A percentile compares a stretch with the other conserved stretches of the same genome.
Evolutionary conservation across 2,797 vertebrate genomes (phyloP).

Genomic region (Silurus lanzhouensis): DNA sequence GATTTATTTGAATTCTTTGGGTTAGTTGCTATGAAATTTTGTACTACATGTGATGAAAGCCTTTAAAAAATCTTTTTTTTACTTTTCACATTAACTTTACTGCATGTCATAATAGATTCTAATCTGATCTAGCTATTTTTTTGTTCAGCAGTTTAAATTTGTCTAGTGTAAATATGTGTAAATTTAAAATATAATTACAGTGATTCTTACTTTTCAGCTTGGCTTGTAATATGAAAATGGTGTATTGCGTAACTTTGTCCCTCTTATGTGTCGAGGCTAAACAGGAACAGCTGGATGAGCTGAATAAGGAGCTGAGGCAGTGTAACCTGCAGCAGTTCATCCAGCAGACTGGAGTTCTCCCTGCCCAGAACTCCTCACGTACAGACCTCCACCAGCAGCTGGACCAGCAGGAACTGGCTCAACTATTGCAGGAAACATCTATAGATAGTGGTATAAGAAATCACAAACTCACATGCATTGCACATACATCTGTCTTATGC

Average conservation of each 20-base stretch:
- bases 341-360: constrained; percentile 89
- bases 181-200: not conserved
- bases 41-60: not conserved
- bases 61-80: not conserved
- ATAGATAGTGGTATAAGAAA: constrained; percentile 77
- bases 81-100: not conserved
- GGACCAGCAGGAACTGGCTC: constrained; percentile 72
- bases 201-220: not conserved
- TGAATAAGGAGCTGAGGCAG: constrained; percentile 97
- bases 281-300: constrained; percentile 90
- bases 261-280: constrained; percentile 75
- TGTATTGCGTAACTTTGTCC: not conserved
- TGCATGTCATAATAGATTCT: not conserved
- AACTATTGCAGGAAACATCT: constrained; percentile 65
- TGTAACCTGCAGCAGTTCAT: constrained; percentile 99
- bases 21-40: not conserved
- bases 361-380: constrained; percentile 72
- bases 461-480: constrained; percentile 13
- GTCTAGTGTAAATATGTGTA: not conserved
- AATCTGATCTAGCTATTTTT: not conserved
- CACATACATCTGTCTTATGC: not conserved
- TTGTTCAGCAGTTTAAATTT: not conserved
- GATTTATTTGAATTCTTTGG: not conserved
- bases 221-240: not conserved
- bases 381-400: constrained; percentile 79